Conservation (phyloP, 2,888 invertebrate genomes). For the Lasiommata megera region DNA sequence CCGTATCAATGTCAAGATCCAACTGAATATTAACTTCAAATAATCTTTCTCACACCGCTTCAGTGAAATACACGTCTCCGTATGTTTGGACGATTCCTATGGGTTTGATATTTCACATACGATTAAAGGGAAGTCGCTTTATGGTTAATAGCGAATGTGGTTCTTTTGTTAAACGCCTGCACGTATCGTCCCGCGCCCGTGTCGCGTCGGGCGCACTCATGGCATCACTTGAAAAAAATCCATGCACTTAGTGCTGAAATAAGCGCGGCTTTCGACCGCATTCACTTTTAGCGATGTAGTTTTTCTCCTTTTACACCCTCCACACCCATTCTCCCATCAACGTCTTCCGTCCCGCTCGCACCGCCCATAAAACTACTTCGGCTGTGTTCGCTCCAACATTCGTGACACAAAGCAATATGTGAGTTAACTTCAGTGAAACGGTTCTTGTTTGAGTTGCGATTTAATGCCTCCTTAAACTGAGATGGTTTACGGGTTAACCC, state of each 20-base stretch:
- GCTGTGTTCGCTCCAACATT: slow-evolving; percentile 72
- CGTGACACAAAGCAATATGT: slow-evolving; percentile 82
- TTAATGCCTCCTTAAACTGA: slow-evolving; percentile 81
- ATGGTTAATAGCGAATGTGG: slow-evolving; percentile 19
- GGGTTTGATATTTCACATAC: slow-evolving; percentile 5
- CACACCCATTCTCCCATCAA: slow-evolving; percentile 69
- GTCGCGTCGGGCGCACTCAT: slow-evolving; percentile 47
- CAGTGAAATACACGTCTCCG: neutral
- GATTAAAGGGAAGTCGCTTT: slow-evolving; percentile 9
- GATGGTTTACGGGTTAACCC: slow-evolving; percentile 80
- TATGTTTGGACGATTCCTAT: neutral
- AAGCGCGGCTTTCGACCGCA: slow-evolving; percentile 81
- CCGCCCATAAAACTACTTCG: slow-evolving; percentile 59
- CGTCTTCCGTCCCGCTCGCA: slow-evolving; percentile 65
- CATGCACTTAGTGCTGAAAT: slow-evolving; percentile 80
- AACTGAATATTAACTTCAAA: neutral
- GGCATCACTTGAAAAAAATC: slow-evolving; percentile 77
- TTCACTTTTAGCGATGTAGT: slow-evolving; percentile 81
- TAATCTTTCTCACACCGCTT: neutral
- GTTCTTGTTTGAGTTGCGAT: slow-evolving; percentile 81
- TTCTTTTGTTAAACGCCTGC: slow-evolving; percentile 23
- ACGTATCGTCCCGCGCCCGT: slow-evolving; percentile 19
- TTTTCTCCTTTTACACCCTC: slow-evolving; percentile 80
- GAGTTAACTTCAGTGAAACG: slow-evolving; percentile 80
- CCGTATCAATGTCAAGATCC: neutral